phyloP scores from a whole-genome alignment of 2,888 invertebrate species.

The Netelia melanura region DNA sequence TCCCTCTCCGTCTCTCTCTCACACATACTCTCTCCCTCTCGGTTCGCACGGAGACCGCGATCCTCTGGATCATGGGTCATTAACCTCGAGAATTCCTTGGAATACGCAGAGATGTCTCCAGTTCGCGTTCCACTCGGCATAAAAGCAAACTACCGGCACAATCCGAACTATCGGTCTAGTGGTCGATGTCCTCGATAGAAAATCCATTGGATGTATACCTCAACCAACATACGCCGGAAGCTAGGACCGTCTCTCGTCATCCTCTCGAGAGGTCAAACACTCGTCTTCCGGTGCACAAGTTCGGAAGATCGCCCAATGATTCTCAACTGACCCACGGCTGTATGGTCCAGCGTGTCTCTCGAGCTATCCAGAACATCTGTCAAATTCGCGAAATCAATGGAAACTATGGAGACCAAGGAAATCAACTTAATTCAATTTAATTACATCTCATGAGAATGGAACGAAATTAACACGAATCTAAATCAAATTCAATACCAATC shows the following conservation, averaged over 20 bases:
- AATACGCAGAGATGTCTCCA: conserved; percentile 23
- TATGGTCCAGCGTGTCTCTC: neutral
- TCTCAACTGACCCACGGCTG: neutral
- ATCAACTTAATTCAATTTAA: neutral
- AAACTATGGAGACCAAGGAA: neutral
- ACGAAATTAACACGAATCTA: neutral
- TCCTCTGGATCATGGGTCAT: conserved; percentile 26
- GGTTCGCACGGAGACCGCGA: neutral
- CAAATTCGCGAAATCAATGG: neutral
- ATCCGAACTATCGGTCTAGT: neutral
- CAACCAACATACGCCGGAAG: conserved; percentile 36
- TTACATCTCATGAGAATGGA: neutral
- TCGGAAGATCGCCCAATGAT: neutral
- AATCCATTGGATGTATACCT: conserved; percentile 22
- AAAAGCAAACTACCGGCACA: neutral
- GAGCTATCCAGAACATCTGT: neutral
- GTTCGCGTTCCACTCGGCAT: conserved; percentile 18
- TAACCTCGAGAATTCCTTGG: conserved; percentile 29
- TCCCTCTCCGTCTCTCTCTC: too few relatives aligned
- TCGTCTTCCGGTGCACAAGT: conserved; percentile 4
- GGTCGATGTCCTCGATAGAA: conserved; percentile 16
- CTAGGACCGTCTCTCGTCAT: conserved; percentile 60
- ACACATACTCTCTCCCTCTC: too few relatives aligned
- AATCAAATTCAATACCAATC: neutral
- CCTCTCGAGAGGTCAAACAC: conserved; percentile 73